Percentiles rank a stretch among this genome's conserved stretches.
phyloP scores from a whole-genome alignment of 1,140 invertebrate genomes.

The Sycophila sp. region DNA sequence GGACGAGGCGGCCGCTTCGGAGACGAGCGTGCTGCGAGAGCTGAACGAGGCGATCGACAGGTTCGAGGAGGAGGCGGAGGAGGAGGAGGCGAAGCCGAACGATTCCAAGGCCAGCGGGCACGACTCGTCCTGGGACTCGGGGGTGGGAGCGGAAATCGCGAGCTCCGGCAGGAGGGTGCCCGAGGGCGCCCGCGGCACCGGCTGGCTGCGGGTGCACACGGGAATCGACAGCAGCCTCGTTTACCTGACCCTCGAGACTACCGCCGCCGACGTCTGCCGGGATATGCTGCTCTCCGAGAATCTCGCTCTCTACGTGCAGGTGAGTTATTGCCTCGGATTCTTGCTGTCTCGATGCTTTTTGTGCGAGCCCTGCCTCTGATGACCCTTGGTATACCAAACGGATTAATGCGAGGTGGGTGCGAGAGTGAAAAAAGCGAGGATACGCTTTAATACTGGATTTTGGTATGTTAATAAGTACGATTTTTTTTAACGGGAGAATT shows the following conservation, averaged over 20 bases:
- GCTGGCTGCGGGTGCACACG: constrained; percentile 72
- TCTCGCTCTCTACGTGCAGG: constrained; percentile 72
- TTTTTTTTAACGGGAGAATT: too few species aligned
- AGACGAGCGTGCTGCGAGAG: constrained; percentile 54
- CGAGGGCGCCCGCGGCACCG: constrained; percentile 66
- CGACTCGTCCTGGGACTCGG: constrained; percentile 63
- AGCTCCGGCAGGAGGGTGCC: constrained; percentile 39
- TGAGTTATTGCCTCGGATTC: constrained; percentile 51
- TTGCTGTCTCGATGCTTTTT: too few species aligned
- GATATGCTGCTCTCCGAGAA: constrained; percentile 70
- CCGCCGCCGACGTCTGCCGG: constrained; percentile 70
- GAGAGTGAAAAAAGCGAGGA: too few species aligned
- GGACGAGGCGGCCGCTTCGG: constrained; percentile 27
- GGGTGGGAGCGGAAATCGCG: constrained; percentile 56
- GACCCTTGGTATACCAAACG: too few species aligned
- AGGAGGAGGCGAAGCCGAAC: constrained; percentile 2
- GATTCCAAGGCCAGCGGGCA: constrained; percentile 44
- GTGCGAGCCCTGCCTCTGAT: neutral
- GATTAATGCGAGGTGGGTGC: too few species aligned
- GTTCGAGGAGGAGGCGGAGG: constrained; percentile 46
- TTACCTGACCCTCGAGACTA: constrained; percentile 70
- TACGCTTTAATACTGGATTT: too few species aligned
- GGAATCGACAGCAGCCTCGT: constrained; percentile 70
- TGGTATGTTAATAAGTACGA: too few species aligned
- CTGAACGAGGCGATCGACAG: constrained; percentile 59